A percentile compares a stretch with the other conserved stretches of the same genome.
Evolutionary conservation across 2,888 invertebrate species (phyloP).

Genomic region (Xylota sylvarum): DNA sequence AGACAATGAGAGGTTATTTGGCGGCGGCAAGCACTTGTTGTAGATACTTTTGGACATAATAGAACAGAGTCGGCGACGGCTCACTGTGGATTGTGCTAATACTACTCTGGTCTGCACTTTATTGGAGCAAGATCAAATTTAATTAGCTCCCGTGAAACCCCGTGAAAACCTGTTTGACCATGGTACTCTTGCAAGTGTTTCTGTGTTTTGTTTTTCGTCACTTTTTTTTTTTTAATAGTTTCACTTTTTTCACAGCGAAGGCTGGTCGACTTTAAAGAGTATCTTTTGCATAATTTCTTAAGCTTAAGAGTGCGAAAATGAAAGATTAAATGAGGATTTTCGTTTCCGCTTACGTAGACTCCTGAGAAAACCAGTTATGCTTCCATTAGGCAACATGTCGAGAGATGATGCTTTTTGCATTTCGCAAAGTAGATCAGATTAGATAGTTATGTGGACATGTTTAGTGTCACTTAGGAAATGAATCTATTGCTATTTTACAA

Average conservation of each 20-base stretch:
- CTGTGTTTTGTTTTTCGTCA: slow-evolving; percentile 1
- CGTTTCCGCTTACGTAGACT: slow-evolving; percentile 4
- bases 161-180: slow-evolving; percentile 56
- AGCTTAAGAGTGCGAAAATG: slow-evolving; percentile 1
- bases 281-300: slow-evolving; percentile 11
- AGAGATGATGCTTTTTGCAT: too few species aligned
- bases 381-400: neutral
- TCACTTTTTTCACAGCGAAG: slow-evolving; percentile 52
- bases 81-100: neutral
- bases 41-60: slow-evolving; percentile 38
- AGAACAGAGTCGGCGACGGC: slow-evolving; percentile 4
- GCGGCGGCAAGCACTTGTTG: neutral
- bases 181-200: slow-evolving; percentile 43
- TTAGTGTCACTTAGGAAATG: too few species aligned
- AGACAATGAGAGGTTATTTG: slow-evolving; percentile 49
- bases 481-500: too few species aligned
- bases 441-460: too few species aligned
- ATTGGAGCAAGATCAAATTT: slow-evolving; percentile 63
- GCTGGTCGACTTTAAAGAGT: neutral
- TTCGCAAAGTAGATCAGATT: too few species aligned
- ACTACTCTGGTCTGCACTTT: slow-evolving; percentile 21
- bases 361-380: neutral
- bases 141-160: slow-evolving; percentile 47
- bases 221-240: slow-evolving; percentile 26
- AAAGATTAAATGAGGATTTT: neutral